A percentile compares a stretch with the other conserved stretches of the same genome.
Evolutionary conservation across 2,797 vertebrate genomes (phyloP).

Genomic region (Nothura maculosa): DNA sequence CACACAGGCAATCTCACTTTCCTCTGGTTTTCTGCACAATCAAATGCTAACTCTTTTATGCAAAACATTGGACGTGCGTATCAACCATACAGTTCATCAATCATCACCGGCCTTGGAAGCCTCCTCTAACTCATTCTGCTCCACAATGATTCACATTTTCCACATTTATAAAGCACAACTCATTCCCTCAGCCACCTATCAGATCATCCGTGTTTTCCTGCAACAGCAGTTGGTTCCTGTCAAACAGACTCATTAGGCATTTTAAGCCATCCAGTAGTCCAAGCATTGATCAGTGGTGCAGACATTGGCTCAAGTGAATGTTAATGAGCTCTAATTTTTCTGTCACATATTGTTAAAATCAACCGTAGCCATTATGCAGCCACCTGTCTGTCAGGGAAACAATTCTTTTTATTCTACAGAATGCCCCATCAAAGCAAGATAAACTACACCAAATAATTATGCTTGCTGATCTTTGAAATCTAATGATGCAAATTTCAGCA

Average conservation of each 20-base stretch:
- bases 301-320: constrained; percentile 24
- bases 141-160: constrained; percentile 16
- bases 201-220: background rate
- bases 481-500: constrained; percentile 1
- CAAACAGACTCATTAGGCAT: constrained; percentile 54
- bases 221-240: background rate
- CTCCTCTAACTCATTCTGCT: background rate
- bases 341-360: constrained; percentile 55
- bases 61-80: background rate
- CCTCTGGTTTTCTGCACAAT: constrained; percentile 36
- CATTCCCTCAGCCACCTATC: background rate
- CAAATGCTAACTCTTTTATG: constrained; percentile 9
- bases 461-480: constrained; percentile 37
- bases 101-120: constrained; percentile 16
- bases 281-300: constrained; percentile 36
- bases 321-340: constrained; percentile 58
- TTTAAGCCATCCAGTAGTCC: constrained; percentile 7
- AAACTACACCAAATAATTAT: background rate
- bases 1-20: constrained; percentile 3
- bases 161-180: background rate
- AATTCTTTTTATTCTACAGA: constrained; percentile 8
- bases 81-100: constrained; percentile 20
- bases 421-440: background rate
- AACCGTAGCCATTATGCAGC: constrained; percentile 8
- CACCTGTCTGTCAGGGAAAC: constrained; percentile 42